phyloP scores from a whole-genome alignment of 2,888 invertebrate species.

The Dromius quadrimaculatus region DNA sequence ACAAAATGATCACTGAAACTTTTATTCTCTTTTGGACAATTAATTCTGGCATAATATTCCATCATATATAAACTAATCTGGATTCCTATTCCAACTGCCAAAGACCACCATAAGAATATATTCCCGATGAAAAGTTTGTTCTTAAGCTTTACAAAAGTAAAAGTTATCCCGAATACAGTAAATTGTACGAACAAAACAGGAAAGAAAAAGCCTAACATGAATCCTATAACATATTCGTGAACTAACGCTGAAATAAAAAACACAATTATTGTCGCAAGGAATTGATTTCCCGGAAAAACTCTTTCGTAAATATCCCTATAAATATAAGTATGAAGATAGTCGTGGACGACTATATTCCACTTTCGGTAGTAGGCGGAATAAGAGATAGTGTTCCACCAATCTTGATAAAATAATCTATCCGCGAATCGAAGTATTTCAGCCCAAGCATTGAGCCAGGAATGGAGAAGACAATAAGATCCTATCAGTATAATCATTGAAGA shows the following conservation, averaged over 20 bases:
- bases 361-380: slow-evolving; percentile 88
- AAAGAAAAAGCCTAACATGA: slow-evolving; percentile 87
- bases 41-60: slow-evolving; percentile 86
- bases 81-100: slow-evolving; percentile 83
- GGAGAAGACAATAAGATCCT: slow-evolving; percentile 65
- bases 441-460: slow-evolving; percentile 92
- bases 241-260: slow-evolving; percentile 86
- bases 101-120: slow-evolving; percentile 85
- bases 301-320: slow-evolving; percentile 76
- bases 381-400: slow-evolving; percentile 95
- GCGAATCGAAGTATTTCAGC: slow-evolving; percentile 90
- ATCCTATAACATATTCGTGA: slow-evolving; percentile 87
- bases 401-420: slow-evolving; percentile 89
- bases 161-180: slow-evolving; percentile 74
- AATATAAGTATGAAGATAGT: slow-evolving; percentile 92
- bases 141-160: slow-evolving; percentile 67
- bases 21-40: slow-evolving; percentile 72
- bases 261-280: slow-evolving; percentile 73
- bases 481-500: slow-evolving; percentile 59
- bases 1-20: slow-evolving; percentile 65
- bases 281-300: slow-evolving; percentile 66
- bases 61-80: slow-evolving; percentile 82
- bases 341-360: slow-evolving; percentile 96
- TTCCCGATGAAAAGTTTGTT: slow-evolving; percentile 73
- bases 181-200: slow-evolving; percentile 87